Base-by-base conservation (phyloP, 2,888 invertebrate species). In the Timandra comae region DNA sequence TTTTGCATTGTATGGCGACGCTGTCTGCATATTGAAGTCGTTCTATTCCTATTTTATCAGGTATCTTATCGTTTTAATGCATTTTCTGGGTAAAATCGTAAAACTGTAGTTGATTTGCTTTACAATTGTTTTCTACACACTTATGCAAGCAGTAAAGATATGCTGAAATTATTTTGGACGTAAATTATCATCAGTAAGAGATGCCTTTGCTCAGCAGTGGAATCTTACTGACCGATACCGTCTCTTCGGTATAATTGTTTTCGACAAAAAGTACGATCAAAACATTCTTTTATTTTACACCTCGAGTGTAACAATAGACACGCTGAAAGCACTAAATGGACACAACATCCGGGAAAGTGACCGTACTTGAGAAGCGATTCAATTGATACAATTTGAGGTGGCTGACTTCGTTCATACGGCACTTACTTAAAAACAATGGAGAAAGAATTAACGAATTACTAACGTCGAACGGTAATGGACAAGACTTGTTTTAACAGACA, bases 1-100 rank as follows among this genome's bases (percentile, higher is more conserved):
- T 75, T 76, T 75, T 68, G 77, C 77, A 73, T 71, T 58, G 63
- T 57, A 58, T n/a, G 39, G 56, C 58, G 60, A 72, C 75, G 60
- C 36, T 48, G 79, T 74, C 78, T 75, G 84, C 79, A 82, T 82
- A 69, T 60, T 72, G 71, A 81, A 72, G 44, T 41, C 28, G 33
- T 28, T 29, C 30, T 38, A 43, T 42, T 49, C 44, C 53, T 43
- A 41, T 48, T 33, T 50, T 38, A 36, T 48, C 39, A 42, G 35
- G 27, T 41, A 46, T 53, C 35, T 54, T 16, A 16, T 16, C 4
- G 16, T 3, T 16, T 16, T 16, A 16, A 16, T 16, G 16, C 16
- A 16, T 6, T 16, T 16, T 16, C n/a, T n/a, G n/a, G n/a, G n/a
- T n/a, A n/a, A n/a, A n/a, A n/a, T n/a, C n/a, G n/a, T n/a, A n/a